Conservation (phyloP, 2,888 invertebrate genomes). For the Erynnis tages region DNA sequence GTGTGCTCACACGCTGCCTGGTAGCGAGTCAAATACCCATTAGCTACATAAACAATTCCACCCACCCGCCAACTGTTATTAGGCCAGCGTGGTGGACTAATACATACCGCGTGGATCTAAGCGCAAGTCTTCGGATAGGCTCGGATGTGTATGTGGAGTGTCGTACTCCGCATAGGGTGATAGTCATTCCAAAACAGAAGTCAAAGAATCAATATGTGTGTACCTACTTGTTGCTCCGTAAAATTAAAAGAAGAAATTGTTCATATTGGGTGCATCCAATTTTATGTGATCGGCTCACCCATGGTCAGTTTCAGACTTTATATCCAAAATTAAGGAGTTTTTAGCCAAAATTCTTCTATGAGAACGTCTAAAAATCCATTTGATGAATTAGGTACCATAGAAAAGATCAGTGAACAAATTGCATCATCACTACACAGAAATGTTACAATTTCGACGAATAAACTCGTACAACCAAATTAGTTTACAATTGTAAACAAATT, state of each 20-base stretch:
- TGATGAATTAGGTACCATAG: conserved; percentile 15
- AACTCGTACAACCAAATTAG: too few species aligned
- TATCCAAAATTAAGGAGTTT: conserved; percentile 18
- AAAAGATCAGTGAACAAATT: conserved; percentile 10
- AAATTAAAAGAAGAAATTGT: conserved; percentile 8
- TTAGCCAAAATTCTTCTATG: conserved; percentile 18
- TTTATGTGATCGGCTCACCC: conserved; percentile 12
- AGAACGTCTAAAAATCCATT: conserved; percentile 10
- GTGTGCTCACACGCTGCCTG: too few species aligned
- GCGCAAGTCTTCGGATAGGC: conserved; percentile 2
- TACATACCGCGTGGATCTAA: conserved; percentile 4
- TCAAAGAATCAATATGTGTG: conserved; percentile 10
- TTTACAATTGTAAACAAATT: too few species aligned
- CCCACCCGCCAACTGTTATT: too few species aligned
- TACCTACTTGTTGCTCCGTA: conserved; percentile 4
- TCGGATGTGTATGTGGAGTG: conserved; percentile 18
- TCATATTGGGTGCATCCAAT: conserved; percentile 23
- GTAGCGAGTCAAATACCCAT: too few species aligned
- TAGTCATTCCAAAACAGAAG: conserved; percentile 8
- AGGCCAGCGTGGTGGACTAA: too few species aligned
- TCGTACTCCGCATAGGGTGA: conserved; percentile 3
- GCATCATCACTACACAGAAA: too few species aligned
- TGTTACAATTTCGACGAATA: too few species aligned
- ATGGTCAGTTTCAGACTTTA: conserved; percentile 18
- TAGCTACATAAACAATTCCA: too few species aligned